Conservation (phyloP, 1,140 invertebrate genomes). For the Drosophila busckii region DNA sequence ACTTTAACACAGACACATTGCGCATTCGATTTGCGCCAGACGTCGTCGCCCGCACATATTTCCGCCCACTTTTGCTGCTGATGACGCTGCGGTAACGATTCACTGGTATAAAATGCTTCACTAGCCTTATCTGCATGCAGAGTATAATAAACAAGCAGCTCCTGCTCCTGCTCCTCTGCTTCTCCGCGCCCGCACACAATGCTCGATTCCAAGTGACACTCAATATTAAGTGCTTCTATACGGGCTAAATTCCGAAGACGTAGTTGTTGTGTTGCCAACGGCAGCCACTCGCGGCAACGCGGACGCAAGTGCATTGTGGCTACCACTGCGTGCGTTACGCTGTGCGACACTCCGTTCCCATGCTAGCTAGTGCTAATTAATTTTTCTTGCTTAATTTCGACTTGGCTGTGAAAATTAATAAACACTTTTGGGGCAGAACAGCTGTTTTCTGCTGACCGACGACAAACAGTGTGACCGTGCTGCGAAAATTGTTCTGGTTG, state of each 20-base stretch:
- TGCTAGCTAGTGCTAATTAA: slow-evolving; percentile 10
- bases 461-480: slow-evolving; percentile 13
- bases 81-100: slow-evolving; percentile 83
- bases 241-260: slow-evolving; percentile 87
- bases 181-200: slow-evolving; percentile 1
- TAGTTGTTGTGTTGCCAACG: slow-evolving; percentile 83
- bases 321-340: slow-evolving; percentile 26
- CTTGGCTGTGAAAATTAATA: slow-evolving; percentile 32
- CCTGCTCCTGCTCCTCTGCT: slow-evolving; percentile 48
- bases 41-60: slow-evolving; percentile 57
- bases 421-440: slow-evolving; percentile 36
- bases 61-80: slow-evolving; percentile 84
- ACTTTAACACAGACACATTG: slow-evolving; percentile 72
- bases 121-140: slow-evolving; percentile 86
- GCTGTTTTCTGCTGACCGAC: slow-evolving; percentile 47
- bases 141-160: slow-evolving; percentile 86
- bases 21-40: slow-evolving; percentile 67
- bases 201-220: slow-evolving; percentile 34
- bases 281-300: slow-evolving; percentile 83
- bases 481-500: background rate
- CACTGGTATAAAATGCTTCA: slow-evolving; percentile 92
- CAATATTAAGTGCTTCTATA: slow-evolving; percentile 83
- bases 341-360: slow-evolving; percentile 16
- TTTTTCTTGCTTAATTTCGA: slow-evolving; percentile 35
- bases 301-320: slow-evolving; percentile 81